Conservation (phyloP, 2,888 invertebrate genomes). For the Acleris emargana region DNA sequence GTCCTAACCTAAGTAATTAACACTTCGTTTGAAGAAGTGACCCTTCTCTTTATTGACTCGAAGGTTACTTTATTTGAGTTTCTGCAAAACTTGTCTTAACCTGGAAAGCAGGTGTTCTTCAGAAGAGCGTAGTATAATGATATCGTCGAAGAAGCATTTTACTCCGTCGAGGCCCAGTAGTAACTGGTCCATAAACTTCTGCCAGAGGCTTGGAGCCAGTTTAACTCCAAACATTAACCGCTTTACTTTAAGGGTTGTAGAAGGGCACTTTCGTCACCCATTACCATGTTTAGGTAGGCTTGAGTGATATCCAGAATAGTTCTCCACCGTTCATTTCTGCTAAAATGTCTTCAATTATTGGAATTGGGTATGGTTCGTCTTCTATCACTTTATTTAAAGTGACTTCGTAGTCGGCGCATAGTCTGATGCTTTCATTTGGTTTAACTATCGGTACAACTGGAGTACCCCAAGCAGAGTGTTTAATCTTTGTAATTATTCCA, state of each 20-base stretch:
- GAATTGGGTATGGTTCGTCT: conserved; percentile 11
- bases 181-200: background rate
- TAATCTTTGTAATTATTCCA: conserved; percentile 2
- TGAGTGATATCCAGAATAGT: conserved; percentile 1
- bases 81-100: background rate
- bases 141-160: conserved; percentile 14
- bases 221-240: conserved; percentile 20
- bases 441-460: conserved; percentile 1
- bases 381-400: background rate
- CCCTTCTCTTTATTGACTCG: conserved; percentile 3
- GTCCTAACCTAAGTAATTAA: background rate
- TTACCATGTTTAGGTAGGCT: background rate
- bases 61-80: conserved; percentile 1
- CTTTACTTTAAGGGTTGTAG: too few species aligned
- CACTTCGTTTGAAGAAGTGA: background rate
- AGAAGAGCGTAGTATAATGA: background rate
- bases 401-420: conserved; percentile 4
- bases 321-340: conserved; percentile 2
- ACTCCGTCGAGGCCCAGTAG: background rate
- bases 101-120: background rate
- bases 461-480: background rate
- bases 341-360: conserved; percentile 7
- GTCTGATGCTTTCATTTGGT: background rate
- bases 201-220: background rate
- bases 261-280: background rate